Base-by-base conservation (phyloP, 2,113 vertebrate genomes). In the Tor tambroides region DNA sequence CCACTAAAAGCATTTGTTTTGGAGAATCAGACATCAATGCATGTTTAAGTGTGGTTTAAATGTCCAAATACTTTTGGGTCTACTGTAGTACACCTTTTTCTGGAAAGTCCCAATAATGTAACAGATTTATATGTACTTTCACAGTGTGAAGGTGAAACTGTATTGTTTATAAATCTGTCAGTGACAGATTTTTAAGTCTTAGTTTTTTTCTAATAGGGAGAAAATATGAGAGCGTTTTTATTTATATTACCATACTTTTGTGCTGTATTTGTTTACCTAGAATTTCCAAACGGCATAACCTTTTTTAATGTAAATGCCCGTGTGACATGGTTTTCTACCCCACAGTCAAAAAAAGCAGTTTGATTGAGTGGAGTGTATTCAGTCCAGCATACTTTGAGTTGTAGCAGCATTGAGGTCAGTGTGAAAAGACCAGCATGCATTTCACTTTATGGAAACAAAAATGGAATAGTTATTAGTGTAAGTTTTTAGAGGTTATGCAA, bases 371-470 rank as follows among this genome's bases (percentile, higher is more conserved):
- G 7, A 8, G 76, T 79, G 10, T 56, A 14, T 11, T n/a, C 9
- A 56, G 28, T 78, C 17, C 75, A 32, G 8, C 26, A 21, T 30
- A 21, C 75, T 46, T 77, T 77, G 8, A 77, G 15, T 78, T 80
- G 51, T 61, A 80, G 54, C 78, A 80, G 54, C 78, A 15, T 59
- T 15, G 23, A 80, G 21, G 78, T 80, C 54, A 26, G 21, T 78
- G 9, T 56, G 9, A 54, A 35, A 56, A 56, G 28, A 79, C 10
- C 49, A 79, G 30, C 49, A 12, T 54, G 46, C 28, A 54, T 38
- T 59, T 80, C 30, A 35, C 30, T 23, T 59, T 2, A 5, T 35
- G 49, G 76, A 35, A 35, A 28, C 6, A 35, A 72, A 11, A 72
- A n/a, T n/a, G 21, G 35, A 4, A 11, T 41, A 23, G 32, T 41